Conservation (phyloP, 1,140 invertebrate genomes). For the Drosophila pachea region DNA sequence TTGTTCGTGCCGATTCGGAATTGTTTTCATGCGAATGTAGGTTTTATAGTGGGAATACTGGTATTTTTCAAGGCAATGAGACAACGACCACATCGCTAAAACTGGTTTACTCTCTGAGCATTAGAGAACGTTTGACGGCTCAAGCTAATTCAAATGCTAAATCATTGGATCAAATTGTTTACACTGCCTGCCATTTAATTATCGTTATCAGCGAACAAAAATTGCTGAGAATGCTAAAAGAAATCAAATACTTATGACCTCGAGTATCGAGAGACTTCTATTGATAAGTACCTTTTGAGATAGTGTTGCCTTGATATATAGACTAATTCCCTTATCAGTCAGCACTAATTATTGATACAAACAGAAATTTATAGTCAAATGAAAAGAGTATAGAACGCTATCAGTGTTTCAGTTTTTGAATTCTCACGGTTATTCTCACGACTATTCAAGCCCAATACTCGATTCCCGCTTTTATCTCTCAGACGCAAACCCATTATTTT, state of each 20-base stretch:
- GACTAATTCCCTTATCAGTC: too few relatives aligned
- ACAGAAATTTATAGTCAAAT: too few relatives aligned
- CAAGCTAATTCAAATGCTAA: constrained; percentile 34
- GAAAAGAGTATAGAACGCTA: too few relatives aligned
- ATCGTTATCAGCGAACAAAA: too few relatives aligned
- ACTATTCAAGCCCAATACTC: too few relatives aligned
- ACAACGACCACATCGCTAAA: constrained; percentile 7
- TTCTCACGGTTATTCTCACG: background rate
- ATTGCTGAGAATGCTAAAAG: background rate
- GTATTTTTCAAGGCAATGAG: constrained; percentile 28
- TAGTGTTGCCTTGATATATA: too few relatives aligned
- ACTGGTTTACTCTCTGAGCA: constrained; percentile 30
- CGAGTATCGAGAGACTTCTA: background rate
- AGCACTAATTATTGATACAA: too few relatives aligned
- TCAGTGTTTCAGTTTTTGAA: background rate
- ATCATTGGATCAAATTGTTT: constrained; percentile 13
- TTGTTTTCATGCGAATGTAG: constrained; percentile 20
- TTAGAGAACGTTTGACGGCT: constrained; percentile 30
- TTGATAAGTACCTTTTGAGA: background rate
- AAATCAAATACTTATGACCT: background rate
- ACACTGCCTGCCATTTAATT: constrained; percentile 5
- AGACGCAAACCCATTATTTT: too few relatives aligned
- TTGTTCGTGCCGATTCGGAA: constrained; percentile 13
- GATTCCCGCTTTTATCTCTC: too few relatives aligned
- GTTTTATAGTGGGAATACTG: constrained; percentile 17